Evolutionary conservation across 2,113 vertebrate genomes (phyloP).

Genomic region (Sylvia atricapilla): DNA sequence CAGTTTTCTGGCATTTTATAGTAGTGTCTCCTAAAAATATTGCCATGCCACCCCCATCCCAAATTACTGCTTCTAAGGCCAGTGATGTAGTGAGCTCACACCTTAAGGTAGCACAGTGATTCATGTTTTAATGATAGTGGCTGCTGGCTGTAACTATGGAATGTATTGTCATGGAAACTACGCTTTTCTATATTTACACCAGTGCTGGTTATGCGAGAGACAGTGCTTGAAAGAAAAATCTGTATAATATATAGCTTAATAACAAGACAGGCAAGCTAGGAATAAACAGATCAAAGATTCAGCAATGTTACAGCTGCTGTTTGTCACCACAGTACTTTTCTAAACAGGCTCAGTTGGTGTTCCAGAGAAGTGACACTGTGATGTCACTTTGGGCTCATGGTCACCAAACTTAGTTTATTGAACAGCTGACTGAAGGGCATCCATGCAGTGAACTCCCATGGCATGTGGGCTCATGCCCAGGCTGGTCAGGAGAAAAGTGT

Average conservation of each 20-base stretch:
- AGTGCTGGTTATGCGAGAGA: conserved; percentile 48
- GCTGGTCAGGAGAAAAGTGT: conserved; percentile 12
- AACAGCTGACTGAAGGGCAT: conserved; percentile 23
- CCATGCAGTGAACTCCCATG: neutral
- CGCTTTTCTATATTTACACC: conserved; percentile 70
- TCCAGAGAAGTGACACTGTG: neutral
- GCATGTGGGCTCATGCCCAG: neutral
- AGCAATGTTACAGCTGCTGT: conserved; percentile 15
- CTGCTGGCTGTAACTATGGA: conserved; percentile 71
- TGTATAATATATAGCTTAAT: conserved; percentile 49
- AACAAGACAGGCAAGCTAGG: conserved; percentile 35
- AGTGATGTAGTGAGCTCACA: conserved; percentile 46
- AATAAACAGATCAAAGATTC: conserved; percentile 49
- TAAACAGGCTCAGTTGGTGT: neutral
- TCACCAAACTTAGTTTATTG: conserved; percentile 48
- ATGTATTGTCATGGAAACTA: conserved; percentile 76
- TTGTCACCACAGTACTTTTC: neutral
- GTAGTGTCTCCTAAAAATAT: conserved; percentile 67
- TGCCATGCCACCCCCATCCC: conserved; percentile 19
- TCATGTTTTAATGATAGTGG: conserved; percentile 73
- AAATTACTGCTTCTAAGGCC: conserved; percentile 59
- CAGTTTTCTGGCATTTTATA: conserved; percentile 43
- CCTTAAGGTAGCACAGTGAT: conserved; percentile 70
- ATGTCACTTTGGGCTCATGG: conserved; percentile 43
- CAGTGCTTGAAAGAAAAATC: conserved; percentile 61